Base-by-base conservation (phyloP, 1,140 invertebrate species). In the Rhopalosiphum maidis region DNA sequence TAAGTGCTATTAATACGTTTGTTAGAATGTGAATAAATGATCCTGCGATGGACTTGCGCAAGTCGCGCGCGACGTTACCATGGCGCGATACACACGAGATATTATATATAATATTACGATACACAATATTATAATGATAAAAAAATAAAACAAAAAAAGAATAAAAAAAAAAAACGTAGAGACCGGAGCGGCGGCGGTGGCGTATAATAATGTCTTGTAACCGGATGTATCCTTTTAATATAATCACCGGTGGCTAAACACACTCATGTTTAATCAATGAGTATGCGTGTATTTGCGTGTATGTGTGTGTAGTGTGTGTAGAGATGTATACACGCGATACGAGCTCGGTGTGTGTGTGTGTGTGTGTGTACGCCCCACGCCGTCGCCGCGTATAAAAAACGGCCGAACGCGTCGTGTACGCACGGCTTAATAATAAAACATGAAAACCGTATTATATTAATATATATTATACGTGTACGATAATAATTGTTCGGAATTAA, bases 221-320 rank as follows among this genome's bases (percentile, higher is more conserved):
- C 91, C 91, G 91, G 91, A 93, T 93, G 91, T 93, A 93, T 93
- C 91, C 82, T 93, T 93, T 93, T 86, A 93, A 85, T 93, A 86
- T 93, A 93, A 93, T 93, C 91, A 93, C 91, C 91, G 91, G 91
- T 93, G 91, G 82, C 91, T 55, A 93, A 93, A 93, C 77, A 54
- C 68, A 85, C 82, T 93, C 91, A 85, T 93, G 91, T 93, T 93
- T 93, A 93, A 93, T 93, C 82, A 91, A 91, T 91, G 90, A 91
- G 90, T 91, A 87, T 15, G 18, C n/a, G 87, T 35, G 15, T 86
- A 30, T 86, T 2, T 4, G 25, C 11, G 5, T 35, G 6, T n/a
- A 21, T 15, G 25, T 30, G 41, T 18, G 85, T n/a, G 85, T n/a
- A 37, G 30, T 87, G 30, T 87, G 43, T 87, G 35, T 85, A 85